These are phyloP conservation scores for Ridgeia piscesae DNA, from an alignment of 1,140 invertebrate species.

Conservation along the genomic window DNA sequence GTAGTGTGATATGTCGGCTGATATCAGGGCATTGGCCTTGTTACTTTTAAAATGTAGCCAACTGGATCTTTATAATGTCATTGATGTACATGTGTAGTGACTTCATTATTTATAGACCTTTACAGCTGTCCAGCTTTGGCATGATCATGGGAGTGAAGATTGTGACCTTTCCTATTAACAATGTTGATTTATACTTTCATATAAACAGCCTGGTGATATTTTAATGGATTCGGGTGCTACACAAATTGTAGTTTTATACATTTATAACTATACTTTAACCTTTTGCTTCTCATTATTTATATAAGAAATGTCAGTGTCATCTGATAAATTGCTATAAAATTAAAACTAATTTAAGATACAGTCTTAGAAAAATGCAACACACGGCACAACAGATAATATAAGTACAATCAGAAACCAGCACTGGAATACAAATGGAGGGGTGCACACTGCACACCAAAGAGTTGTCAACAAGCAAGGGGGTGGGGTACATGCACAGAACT, in stretches of 20 bases:
- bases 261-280: background rate
- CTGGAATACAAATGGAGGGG: background rate
- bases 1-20: too few relatives aligned
- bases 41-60: too few relatives aligned
- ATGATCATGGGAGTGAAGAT: too few relatives aligned
- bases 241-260: background rate
- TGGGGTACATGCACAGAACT: constrained; percentile 14
- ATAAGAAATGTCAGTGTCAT: background rate
- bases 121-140: too few relatives aligned
- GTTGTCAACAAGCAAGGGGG: background rate
- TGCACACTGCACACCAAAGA: background rate
- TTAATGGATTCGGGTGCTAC: too few relatives aligned
- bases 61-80: too few relatives aligned
- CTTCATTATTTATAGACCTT: too few relatives aligned
- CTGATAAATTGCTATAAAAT: background rate
- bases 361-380: background rate
- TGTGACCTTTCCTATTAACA: too few relatives aligned
- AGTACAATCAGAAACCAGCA: background rate
- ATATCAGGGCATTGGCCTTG: too few relatives aligned
- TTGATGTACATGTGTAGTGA: too few relatives aligned
- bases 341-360: background rate
- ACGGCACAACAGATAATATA: background rate
- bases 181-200: too few relatives aligned
- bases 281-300: background rate
- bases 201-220: too few relatives aligned